Evolutionary conservation across 1,140 invertebrate species (phyloP).

Genomic region (Bombus consobrinus): DNA sequence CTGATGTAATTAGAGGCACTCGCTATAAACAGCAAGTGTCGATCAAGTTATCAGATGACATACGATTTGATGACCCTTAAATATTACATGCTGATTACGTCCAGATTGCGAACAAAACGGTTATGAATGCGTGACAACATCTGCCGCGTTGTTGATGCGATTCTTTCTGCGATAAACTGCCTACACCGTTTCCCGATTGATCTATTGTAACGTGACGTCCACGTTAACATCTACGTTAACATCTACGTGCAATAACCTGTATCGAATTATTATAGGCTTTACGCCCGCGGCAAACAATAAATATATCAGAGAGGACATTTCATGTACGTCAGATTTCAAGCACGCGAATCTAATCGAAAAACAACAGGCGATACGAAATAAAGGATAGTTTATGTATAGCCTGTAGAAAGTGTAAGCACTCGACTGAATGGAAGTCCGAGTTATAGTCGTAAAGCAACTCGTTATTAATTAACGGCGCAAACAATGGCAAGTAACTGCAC

Average conservation of each 20-base stretch:
- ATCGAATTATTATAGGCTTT: neutral
- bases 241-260: neutral
- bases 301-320: neutral
- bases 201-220: neutral
- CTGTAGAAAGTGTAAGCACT: neutral
- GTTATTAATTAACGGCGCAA: constrained; percentile 32
- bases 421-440: too few species aligned
- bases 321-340: neutral
- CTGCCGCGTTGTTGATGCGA: neutral
- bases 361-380: neutral
- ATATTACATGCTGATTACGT: neutral
- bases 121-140: neutral
- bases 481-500: constrained; percentile 14
- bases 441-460: neutral
- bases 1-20: neutral
- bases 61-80: neutral
- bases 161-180: neutral
- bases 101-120: neutral
- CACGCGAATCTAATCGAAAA: neutral
- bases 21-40: too few species aligned
- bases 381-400: neutral
- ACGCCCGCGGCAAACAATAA: neutral
- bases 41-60: too few species aligned
- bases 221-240: neutral
- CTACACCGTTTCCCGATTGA: neutral